Base-by-base conservation (phyloP, 2,888 invertebrate genomes). In the Lycia hirtaria region DNA sequence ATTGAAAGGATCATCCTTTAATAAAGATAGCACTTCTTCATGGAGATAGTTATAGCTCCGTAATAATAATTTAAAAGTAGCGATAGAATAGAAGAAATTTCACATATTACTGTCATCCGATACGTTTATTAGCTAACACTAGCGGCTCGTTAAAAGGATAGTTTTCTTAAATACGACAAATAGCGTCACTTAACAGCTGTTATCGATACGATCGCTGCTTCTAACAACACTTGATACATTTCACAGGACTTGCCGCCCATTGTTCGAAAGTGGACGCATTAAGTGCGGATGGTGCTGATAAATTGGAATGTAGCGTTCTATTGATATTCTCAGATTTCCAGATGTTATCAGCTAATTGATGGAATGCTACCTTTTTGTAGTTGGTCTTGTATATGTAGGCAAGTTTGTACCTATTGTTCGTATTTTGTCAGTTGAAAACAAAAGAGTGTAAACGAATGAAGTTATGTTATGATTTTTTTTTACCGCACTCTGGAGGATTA, bases 171-270 rank as follows among this genome's bases (percentile, higher is more conserved):
- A 62, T 57, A 26, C 48, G 56, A 69, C 69, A 69, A n/a, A 69
- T 60, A 20, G 61, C 55, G 48, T 58, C 64, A 65, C 68, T 65
- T 64, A 54, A 56, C 60, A 58, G 52, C 67, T 66, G 69, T 78
- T 82, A 80, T 82, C 81, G 64, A 51, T 26, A 66, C 63, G 64
- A 59, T 72, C 65, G 68, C 60, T 79, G 80, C 75, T 79, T 75
- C 71, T 74, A 75, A 73, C 78, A 76, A 82, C 80, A 83, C 80
- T 80, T 68, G 83, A 87, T 87, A 81, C 78, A 78, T 83, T 81
- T 78, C 72, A 80, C 74, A 78, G 76, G 70, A 50, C 50, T 56
- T 60, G 70, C 76, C 81, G 78, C 65, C 72, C 54, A 64, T 80
- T 78, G 75, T 78, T 48, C 55, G 45, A 51, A 40, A 59, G 69